Base-by-base conservation (phyloP, 2,797 vertebrate genomes). In the Scolopax rusticola region DNA sequence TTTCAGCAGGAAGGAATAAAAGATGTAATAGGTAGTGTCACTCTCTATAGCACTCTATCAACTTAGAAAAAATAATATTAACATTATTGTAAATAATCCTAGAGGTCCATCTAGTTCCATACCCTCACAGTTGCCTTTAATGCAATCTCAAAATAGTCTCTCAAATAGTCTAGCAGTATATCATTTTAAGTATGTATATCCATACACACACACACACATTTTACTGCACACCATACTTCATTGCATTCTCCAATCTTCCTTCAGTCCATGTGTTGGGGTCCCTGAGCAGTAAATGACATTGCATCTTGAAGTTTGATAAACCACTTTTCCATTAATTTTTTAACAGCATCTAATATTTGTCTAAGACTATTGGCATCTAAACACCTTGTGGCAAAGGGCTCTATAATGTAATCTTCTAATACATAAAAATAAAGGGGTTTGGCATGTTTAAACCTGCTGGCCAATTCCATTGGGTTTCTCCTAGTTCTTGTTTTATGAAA, bases 191-290 rank as follows among this genome's bases (percentile, higher is more conserved):
- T 17, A 11, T 40, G 11, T 7, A 43, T 59, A 51, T 27, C 4
- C 33, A 32, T 0, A 0, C 5, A 43, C 50, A 11, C 15, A 51
- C 16, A 53, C 17, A 54, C 51, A 54, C 6, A 13, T 51, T 47
- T 33, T 84, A 30, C 36, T 56, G 19, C 15, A 53, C 12, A 17
- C 3, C 18, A 23, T 12, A 8, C 11, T 6, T 74, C 33, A 27
- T 64, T 28, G 48, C 4, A 30, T 75, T 90, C 6, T 75, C 21
- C 8, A 33, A 0, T 60, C 41, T 92, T 90, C 28, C 25, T 88
- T 15, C 56, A 48, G 20, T 45, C 23, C 0, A 0, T 48, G 13
- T 32, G 86, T 87, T 60, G 27, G 16, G 17, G 4, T 67, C n/a
- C 23, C 30, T 48, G 41, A 64, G 8, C 12, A 70, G 28, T 38